Base-by-base conservation (phyloP, 53 echinoderm and acorn worm genomes). In the Crossaster papposus region DNA sequence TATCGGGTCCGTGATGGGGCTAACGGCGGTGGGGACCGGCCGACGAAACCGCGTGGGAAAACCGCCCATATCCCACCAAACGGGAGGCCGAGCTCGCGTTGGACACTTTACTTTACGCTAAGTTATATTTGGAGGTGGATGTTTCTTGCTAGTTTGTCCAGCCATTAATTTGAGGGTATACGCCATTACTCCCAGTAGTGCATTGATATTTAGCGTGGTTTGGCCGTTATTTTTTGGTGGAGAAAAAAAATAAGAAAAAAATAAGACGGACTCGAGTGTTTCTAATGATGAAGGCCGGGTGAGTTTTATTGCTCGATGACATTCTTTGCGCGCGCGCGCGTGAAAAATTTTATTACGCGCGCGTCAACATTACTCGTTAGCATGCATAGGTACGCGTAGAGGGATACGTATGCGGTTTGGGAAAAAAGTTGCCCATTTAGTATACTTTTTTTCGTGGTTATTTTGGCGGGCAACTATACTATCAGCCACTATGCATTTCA, bases 1-100 rank as follows among this genome's bases (percentile, higher is more conserved):
- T 36, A 87, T 77, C 35, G 87, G 87, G 72, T 87, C 77, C 23
- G 55, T 55, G 6, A 65, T 36, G 32, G 75, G 87, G 38, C 77
- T 72, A 51, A 87, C 76, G 34, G 53, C 18, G 50, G 87, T 58
- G 58, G 76, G 87, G 62, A 58, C n/a, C 8, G 76, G 76, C 36
- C 87, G 87, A 29, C 33, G 87, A 52, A 58, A 36, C 18, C 87
- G 55, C 20, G 87, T 63, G 32, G 77, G 76, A 14, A 76, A 32
- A 35, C 77, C 64, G 12, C 87, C 87, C 87, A 87, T 87, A n/a
- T 28, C 76, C 73, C 68, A 12, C 68, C 68, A n/a, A 23, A n/a
- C 68, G 68, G 68, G 58, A 0, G n/a, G 44, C 68, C 17, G 68
- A 68, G 68, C 24, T 26, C 4, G 68, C 28, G 68, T 26, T 28